Evolutionary conservation across 2,888 invertebrate genomes (phyloP).

Genomic region (Papilio protenor): DNA sequence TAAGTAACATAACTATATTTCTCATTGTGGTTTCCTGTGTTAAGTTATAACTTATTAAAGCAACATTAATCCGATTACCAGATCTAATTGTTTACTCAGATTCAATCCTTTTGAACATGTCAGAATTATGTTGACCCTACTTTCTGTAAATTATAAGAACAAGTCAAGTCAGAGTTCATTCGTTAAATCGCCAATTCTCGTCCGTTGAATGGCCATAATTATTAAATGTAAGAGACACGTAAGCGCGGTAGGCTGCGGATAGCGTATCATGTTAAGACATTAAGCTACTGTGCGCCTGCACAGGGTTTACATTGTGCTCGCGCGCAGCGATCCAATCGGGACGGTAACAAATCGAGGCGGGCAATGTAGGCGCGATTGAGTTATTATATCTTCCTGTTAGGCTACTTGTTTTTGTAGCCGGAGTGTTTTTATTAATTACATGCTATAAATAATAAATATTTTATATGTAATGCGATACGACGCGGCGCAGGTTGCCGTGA

Average conservation of each 20-base stretch:
- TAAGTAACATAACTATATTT: not conserved
- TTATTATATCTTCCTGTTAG: slow-evolving; percentile 83
- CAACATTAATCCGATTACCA: not conserved
- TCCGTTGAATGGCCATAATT: slow-evolving; percentile 44
- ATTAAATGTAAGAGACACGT: slow-evolving; percentile 55
- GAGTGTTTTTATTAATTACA: slow-evolving; percentile 84
- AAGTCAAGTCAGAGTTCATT: slow-evolving; percentile 27
- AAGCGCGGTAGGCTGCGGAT: slow-evolving; percentile 67
- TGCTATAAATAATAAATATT: slow-evolving; percentile 83
- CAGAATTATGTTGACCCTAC: slow-evolving; percentile 1
- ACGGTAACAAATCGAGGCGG: slow-evolving; percentile 80
- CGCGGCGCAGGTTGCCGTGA: slow-evolving; percentile 66
- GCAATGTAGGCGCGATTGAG: slow-evolving; percentile 79
- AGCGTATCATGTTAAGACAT: slow-evolving; percentile 77
- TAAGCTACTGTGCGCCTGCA: slow-evolving; percentile 70
- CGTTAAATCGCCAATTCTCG: slow-evolving; percentile 47
- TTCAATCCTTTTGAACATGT: not conserved
- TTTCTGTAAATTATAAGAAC: slow-evolving; percentile 13
- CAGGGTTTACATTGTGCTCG: slow-evolving; percentile 66
- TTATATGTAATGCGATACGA: slow-evolving; percentile 81
- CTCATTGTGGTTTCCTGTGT: not conserved
- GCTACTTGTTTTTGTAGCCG: slow-evolving; percentile 83
- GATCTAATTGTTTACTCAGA: not conserved
- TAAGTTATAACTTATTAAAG: not conserved
- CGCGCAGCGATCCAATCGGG: slow-evolving; percentile 77